These are phyloP conservation scores for Podabrus alpinus DNA, from an alignment of 2,888 invertebrate genomes.

Conservation along the genomic window DNA sequence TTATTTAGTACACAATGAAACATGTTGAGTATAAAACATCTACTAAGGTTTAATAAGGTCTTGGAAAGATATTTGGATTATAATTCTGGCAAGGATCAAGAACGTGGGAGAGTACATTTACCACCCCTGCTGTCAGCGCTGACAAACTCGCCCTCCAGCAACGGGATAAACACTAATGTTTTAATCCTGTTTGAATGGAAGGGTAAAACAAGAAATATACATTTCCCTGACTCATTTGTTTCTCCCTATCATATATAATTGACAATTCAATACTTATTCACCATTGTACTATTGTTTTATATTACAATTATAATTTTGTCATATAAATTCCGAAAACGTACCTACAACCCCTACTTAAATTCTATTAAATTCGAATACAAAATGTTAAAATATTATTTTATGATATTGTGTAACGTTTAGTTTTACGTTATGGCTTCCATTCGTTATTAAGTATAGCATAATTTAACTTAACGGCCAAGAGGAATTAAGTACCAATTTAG, in stretches of 20 bases:
- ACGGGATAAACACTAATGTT: conserved; percentile 32
- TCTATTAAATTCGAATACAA: conserved; percentile 2
- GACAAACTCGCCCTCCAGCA: conserved; percentile 31
- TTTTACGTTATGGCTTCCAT: not conserved
- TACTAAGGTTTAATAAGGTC: not conserved
- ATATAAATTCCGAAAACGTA: not conserved
- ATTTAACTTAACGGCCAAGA: not conserved
- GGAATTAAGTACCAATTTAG: not conserved
- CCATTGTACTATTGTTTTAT: not conserved
- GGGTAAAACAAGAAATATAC: conserved; percentile 28
- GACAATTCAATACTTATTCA: conserved; percentile 27
- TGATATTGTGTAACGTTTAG: not conserved
- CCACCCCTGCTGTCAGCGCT: conserved; percentile 32
- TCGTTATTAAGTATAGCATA: not conserved
- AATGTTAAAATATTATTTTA: not conserved
- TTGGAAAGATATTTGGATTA: conserved; percentile 24
- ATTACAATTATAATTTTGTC: not conserved
- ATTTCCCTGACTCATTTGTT: conserved; percentile 26
- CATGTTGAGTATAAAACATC: not conserved
- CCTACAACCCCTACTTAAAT: not conserved
- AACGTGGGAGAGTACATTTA: conserved; percentile 29
- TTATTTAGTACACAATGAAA: not conserved
- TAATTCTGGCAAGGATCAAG: conserved; percentile 25
- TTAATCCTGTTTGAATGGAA: conserved; percentile 33
- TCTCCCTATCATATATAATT: conserved; percentile 24